Percentiles rank a stretch among this genome's conserved stretches.
phyloP scores from a whole-genome alignment of 2,888 invertebrate species.

The Melikaiella ostensackeni region DNA sequence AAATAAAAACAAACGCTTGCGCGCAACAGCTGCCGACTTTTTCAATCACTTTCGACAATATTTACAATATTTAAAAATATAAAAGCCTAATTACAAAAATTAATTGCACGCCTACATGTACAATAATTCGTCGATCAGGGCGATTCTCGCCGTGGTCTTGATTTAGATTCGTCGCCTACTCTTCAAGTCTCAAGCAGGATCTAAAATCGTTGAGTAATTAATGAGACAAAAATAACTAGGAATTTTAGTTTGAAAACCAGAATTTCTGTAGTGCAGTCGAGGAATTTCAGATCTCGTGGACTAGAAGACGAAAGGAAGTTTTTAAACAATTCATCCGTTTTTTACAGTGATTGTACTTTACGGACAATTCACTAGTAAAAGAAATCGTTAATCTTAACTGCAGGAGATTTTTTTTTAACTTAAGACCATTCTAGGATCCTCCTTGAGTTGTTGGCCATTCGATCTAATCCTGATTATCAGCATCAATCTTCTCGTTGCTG shows the following conservation, averaged over 20 bases:
- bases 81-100: conserved; percentile 36
- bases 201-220: neutral
- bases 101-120: neutral
- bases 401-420: neutral
- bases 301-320: conserved; percentile 18
- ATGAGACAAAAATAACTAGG: neutral
- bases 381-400: conserved; percentile 13
- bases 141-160: conserved; percentile 32
- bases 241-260: neutral
- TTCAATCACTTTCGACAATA: conserved; percentile 32
- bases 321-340: conserved; percentile 7
- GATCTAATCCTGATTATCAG: neutral
- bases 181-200: neutral
- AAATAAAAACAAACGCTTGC: conserved; percentile 37
- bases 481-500: neutral
- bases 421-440: neutral
- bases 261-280: conserved; percentile 10
- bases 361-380: neutral
- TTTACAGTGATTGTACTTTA: neutral
- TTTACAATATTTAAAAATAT: conserved; percentile 25
- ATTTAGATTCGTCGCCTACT: conserved; percentile 6
- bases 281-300: conserved; percentile 15
- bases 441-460: neutral
- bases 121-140: neutral
- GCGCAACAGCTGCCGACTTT: conserved; percentile 32